These are phyloP conservation scores for Melanotaenia boesemani DNA, from an alignment of 2,797 vertebrate species.

Conservation along the genomic window DNA sequence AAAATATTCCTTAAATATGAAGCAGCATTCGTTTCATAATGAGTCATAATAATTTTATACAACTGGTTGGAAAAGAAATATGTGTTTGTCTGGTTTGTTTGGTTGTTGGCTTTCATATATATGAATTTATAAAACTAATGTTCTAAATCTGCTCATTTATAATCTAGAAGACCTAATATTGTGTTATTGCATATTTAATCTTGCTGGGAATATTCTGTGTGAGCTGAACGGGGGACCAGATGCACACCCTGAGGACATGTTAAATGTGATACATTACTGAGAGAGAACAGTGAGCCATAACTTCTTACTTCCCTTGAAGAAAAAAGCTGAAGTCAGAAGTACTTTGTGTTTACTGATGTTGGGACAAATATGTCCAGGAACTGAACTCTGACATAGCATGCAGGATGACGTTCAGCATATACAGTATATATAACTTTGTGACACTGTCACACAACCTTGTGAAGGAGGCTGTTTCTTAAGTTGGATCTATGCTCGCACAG, in stretches of 20 bases:
- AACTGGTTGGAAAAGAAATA: neutral
- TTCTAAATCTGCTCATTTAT: neutral
- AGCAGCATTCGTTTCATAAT: neutral
- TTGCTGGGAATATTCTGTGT: conserved; percentile 20
- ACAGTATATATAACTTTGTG: too few species aligned
- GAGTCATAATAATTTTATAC: too few species aligned
- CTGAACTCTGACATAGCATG: neutral
- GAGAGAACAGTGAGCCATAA: conserved; percentile 28
- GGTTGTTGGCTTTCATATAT: conserved; percentile 2
- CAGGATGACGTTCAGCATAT: neutral
- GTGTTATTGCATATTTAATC: conserved; percentile 46
- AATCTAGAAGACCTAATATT: conserved; percentile 22
- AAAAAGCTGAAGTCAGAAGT: too few species aligned
- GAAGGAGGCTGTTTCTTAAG: too few species aligned
- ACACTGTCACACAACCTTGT: too few species aligned
- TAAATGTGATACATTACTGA: conserved; percentile 33
- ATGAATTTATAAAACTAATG: conserved; percentile 24
- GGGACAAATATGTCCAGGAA: conserved; percentile 3
- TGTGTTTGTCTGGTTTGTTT: neutral
- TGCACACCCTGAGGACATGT: conserved; percentile 46
- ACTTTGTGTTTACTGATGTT: neutral
- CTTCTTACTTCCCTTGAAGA: neutral
- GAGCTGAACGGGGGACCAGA: conserved; percentile 24
- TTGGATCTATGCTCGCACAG: too few species aligned
- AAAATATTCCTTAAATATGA: conserved; percentile 21